phyloP scores from a whole-genome alignment of 2,797 vertebrate species.

The Periophthalmus magnuspinnatus region DNA sequence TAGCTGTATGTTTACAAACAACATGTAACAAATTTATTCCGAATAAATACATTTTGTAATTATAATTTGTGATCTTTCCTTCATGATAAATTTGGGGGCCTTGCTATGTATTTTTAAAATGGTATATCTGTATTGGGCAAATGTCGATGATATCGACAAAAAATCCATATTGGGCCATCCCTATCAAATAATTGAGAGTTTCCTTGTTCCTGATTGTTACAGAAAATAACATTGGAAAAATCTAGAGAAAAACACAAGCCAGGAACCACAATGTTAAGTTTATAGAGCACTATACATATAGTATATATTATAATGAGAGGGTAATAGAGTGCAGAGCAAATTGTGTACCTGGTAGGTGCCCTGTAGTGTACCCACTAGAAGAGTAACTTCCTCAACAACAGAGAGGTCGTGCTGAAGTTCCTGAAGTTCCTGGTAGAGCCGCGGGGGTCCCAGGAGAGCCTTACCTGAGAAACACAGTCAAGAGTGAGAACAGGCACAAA shows the following conservation, averaged over 20 bases:
- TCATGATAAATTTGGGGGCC: too few species aligned
- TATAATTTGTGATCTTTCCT: too few species aligned
- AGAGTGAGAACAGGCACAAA: background rate
- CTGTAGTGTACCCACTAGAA: constrained; percentile 90
- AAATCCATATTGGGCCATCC: too few species aligned
- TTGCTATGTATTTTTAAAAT: too few species aligned
- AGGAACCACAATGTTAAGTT: background rate
- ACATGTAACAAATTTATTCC: too few species aligned
- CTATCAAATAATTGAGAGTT: background rate
- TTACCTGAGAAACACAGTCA: constrained; percentile 69
- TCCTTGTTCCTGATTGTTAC: background rate
- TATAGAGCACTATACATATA: background rate
- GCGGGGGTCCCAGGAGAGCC: constrained; percentile 87
- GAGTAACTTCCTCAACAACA: constrained; percentile 92
- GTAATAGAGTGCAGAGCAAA: background rate
- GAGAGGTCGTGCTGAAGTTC: constrained; percentile 93
- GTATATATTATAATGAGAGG: background rate
- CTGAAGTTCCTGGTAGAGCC: constrained; percentile 96
- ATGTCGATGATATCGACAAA: too few species aligned
- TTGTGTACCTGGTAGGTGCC: constrained; percentile 89
- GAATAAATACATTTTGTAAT: too few species aligned
- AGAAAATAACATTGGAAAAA: background rate
- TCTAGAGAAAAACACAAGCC: background rate
- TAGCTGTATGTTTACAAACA: too few species aligned
- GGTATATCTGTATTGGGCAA: too few species aligned